Conservation (phyloP, 1,140 invertebrate species). For the Drosophila littoralis region DNA sequence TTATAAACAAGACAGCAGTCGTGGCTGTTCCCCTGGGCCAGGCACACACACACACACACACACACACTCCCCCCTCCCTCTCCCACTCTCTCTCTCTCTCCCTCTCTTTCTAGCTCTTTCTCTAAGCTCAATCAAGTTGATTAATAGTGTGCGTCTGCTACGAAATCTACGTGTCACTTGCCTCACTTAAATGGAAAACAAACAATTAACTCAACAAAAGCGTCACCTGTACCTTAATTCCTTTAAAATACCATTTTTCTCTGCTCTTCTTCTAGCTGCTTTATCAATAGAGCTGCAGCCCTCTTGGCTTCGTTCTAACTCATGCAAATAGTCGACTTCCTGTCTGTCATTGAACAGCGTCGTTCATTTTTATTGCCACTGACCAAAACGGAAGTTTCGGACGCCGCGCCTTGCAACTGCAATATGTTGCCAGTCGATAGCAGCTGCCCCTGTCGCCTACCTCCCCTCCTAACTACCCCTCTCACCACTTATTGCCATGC, state of each 20-base stretch:
- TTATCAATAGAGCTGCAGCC: slow-evolving; percentile 55
- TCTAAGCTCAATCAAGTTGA: slow-evolving; percentile 68
- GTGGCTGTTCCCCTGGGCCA: slow-evolving; percentile 21
- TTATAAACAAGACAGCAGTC: slow-evolving; percentile 70
- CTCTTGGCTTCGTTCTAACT: slow-evolving; percentile 20
- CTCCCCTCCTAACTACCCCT: not conserved
- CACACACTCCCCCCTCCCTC: slow-evolving; percentile 31
- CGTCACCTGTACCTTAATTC: slow-evolving; percentile 56
- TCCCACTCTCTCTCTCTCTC: slow-evolving; percentile 23
- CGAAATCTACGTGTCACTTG: slow-evolving; percentile 58
- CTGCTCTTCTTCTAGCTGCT: not conserved
- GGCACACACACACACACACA: slow-evolving; percentile 21
- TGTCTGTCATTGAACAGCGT: slow-evolving; percentile 43
- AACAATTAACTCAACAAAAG: slow-evolving; percentile 73
- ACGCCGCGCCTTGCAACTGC: slow-evolving; percentile 53
- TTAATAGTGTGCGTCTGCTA: slow-evolving; percentile 75
- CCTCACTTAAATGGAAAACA: slow-evolving; percentile 74
- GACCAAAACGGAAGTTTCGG: slow-evolving; percentile 54
- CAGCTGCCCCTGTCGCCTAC: not conserved
- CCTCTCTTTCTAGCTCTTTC: slow-evolving; percentile 26
- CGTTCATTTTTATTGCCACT: slow-evolving; percentile 71
- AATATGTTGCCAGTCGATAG: slow-evolving; percentile 79
- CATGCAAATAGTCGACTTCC: slow-evolving; percentile 68
- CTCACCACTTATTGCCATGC: slow-evolving; percentile 61
- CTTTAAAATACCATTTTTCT: not conserved